Evolutionary conservation across 2,113 vertebrate genomes (phyloP), one percentile per base, ranked within the genome.

Genomic region (Podiceps cristatus): DNA sequence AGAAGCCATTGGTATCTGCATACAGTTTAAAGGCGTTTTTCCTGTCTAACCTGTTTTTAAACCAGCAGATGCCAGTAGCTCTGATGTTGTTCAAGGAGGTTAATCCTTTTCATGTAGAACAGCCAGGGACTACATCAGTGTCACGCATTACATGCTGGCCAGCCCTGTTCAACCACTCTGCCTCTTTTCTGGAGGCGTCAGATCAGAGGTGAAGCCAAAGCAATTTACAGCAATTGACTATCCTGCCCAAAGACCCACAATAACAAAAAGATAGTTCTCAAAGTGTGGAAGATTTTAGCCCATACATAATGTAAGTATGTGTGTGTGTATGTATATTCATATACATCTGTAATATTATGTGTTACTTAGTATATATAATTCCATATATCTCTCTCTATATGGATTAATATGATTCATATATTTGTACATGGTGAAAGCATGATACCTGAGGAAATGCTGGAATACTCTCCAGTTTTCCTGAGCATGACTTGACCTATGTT

Each of bases 1-100:
- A 78, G 47, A 86, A 74, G 4, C 15, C n/a, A n/a, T 53, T 33
- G 13, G 17, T 75, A 25, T 25, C 2, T 31, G 18, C n/a, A 28
- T 35, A 28, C n/a, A 76, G 19, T 88, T 94, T 59, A 79, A 74
- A 55, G 18, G 25, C 31, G 82, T 74, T 93, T 96, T 94, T 14
- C 7, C 35, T 71, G 13, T 64, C 18, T 74, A 90, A 56, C 14
- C 15, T 84, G 25, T 56, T 92, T 90, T 80, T 64, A 52, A 90
- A 29, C 13, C n/a, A 82, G 29, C 10, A 77, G 50, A 63, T 89
- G 15, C 13, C 23, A 58, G 27, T 52, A 49, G 16, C 17, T 94
- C 66, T 90, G 74, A 58, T 82, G 19, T 14, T 88, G n/a, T 47
- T 78, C 23, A 29, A 35, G 23, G 14, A 84, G 18, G 50, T 88